Base-by-base conservation (phyloP, 2,113 vertebrate genomes). In the Ramphastos sulfuratus region DNA sequence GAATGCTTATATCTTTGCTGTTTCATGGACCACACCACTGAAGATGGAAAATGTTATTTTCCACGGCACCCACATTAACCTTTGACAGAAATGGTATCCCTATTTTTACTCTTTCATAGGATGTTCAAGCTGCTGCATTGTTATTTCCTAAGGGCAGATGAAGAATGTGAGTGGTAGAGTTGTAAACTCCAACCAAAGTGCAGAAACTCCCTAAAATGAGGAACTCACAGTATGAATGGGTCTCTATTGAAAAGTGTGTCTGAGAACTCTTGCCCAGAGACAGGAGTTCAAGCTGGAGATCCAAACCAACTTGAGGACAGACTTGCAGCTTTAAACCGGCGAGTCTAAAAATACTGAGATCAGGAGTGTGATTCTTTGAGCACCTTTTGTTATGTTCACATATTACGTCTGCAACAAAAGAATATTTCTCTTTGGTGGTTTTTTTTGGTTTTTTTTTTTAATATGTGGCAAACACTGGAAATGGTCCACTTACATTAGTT, bases 221-320 rank as follows among this genome's bases (percentile, higher is more conserved):
- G 18, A 9, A 46, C 0, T 5, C 2, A 1, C 33, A 66, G 27
- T 1, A 1, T 16, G 30, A 3, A 9, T 42, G 11, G n/a, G 13
- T 64, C 20, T 61, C 9, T n/a, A 76, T 31, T 6, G 31, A 69
- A 48, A 16, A 72, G 5, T 13, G 4, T 15, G 20, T 54, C 25
- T 69, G 33, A 77, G 33, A 9, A 69, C 14, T 59, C 55, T 28
- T 31, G 46, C 16, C 11, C 52, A 21, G 25, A 37, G 37, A 71
- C 4, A 48, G 18, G 13, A 50, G 10, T 55, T 67, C 15, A 75
- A 25, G 25, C 24, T 63, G 25, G 37, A 63, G 28, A 56, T 46
- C 20, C 48, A 56, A 78, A 70, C 8, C 27, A 63, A 7, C 6
- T 0, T 3, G 12, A 56, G 16, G 20, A 63, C 44, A 66, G 39